Evolutionary conservation across 2,113 vertebrate genomes (phyloP).

Genomic region (Gallinago media): DNA sequence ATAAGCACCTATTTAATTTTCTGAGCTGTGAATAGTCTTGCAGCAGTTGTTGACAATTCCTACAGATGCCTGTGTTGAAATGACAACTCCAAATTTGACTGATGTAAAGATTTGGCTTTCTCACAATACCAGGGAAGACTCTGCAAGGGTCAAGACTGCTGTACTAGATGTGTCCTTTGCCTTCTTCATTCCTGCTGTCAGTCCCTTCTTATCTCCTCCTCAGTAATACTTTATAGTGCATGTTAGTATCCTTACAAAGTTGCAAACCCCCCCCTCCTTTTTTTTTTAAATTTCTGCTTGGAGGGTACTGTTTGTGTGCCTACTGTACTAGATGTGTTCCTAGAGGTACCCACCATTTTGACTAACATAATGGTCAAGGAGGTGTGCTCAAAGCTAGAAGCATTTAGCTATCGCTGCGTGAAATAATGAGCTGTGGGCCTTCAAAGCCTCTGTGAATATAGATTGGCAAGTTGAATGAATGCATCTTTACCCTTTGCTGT

Average conservation of each 20-base stretch:
- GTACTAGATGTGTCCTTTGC: not conserved
- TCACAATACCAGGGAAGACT: not conserved
- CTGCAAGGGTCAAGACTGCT: not conserved
- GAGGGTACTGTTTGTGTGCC: not conserved
- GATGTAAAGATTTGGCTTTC: not conserved
- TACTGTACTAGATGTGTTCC: not conserved
- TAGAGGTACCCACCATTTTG: not conserved
- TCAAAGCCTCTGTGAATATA: not conserved
- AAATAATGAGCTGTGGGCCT: not conserved
- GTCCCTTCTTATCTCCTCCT: not conserved
- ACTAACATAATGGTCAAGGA: not conserved
- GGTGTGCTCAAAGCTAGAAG: not conserved
- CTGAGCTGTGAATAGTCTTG: not conserved
- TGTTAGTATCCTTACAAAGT: not conserved
- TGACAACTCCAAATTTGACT: not conserved
- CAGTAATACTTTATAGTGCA: not conserved
- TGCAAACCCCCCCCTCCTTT: not conserved
- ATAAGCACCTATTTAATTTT: slow-evolving; percentile 27
- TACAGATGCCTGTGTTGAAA: not conserved
- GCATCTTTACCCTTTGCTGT: rapidly evolving
- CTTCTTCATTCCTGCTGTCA: not conserved
- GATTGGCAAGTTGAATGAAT: not conserved
- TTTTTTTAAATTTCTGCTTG: not conserved
- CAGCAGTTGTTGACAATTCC: not conserved
- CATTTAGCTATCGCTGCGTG: not conserved